Conservation (phyloP, 2,888 invertebrate genomes). For the Zaprionus lineosus region DNA sequence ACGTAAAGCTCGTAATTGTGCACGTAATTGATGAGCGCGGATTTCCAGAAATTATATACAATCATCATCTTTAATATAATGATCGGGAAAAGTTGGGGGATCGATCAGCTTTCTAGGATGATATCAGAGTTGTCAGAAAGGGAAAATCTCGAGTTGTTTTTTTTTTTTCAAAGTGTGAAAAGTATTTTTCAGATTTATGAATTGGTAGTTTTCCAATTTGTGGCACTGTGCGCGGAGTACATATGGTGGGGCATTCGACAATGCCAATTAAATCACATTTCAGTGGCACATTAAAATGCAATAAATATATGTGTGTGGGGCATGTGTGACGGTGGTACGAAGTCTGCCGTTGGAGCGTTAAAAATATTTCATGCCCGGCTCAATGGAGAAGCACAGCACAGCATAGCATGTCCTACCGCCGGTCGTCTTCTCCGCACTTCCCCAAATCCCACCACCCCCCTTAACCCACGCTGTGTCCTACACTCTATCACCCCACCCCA, state of each 20-base stretch:
- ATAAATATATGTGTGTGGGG: constrained; percentile 54
- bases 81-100: constrained; percentile 12
- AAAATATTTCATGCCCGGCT: constrained; percentile 65
- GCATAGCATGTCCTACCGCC: too few relatives aligned
- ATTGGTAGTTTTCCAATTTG: neutral
- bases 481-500: neutral
- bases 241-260: constrained; percentile 44
- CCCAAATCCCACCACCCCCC: neutral
- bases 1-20: constrained; percentile 9
- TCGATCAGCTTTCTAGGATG: too few relatives aligned
- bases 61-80: constrained; percentile 6
- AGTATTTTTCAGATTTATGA: too few relatives aligned
- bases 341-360: constrained; percentile 54
- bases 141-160: too few relatives aligned
- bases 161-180: too few relatives aligned
- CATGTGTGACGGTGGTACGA: constrained; percentile 8
- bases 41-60: constrained; percentile 1
- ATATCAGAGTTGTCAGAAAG: too few relatives aligned
- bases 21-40: constrained; percentile 20
- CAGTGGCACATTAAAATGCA: constrained; percentile 78
- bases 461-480: neutral
- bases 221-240: constrained; percentile 38
- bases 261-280: constrained; percentile 77
- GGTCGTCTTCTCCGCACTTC: too few relatives aligned
- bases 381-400: constrained; percentile 29